Evolutionary conservation across 2,888 invertebrate species (phyloP).

Genomic region (Drosophila vallismaia): DNA sequence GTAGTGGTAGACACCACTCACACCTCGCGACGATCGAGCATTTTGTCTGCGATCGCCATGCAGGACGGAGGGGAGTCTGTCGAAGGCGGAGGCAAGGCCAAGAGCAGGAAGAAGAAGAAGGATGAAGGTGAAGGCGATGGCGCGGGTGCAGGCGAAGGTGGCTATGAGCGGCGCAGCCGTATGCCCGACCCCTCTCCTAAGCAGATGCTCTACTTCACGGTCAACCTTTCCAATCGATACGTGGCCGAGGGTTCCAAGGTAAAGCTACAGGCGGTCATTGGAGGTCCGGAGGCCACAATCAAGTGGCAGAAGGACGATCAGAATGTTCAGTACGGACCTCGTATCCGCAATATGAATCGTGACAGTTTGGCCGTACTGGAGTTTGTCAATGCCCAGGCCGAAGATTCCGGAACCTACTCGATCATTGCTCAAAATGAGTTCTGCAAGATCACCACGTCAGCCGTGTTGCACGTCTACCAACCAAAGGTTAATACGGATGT

Average conservation of each 20-base stretch:
- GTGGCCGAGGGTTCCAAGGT: slow-evolving; percentile 88
- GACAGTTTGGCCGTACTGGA: slow-evolving; percentile 91
- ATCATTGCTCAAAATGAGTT: slow-evolving; percentile 90
- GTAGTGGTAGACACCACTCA: slow-evolving; percentile 85
- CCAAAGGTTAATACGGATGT: slow-evolving; percentile 85
- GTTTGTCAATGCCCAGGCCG: slow-evolving; percentile 87
- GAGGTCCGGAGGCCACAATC: slow-evolving; percentile 89
- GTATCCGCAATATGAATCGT: slow-evolving; percentile 82
- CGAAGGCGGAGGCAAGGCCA: slow-evolving; percentile 57
- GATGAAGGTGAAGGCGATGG: slow-evolving; percentile 77
- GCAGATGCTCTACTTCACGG: slow-evolving; percentile 82
- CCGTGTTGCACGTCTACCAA: slow-evolving; percentile 89
- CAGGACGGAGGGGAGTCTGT: slow-evolving; percentile 64
- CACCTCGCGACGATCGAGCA: slow-evolving; percentile 82
- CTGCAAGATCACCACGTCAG: slow-evolving; percentile 89
- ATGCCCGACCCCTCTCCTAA: slow-evolving; percentile 84
- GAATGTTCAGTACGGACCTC: slow-evolving; percentile 82
- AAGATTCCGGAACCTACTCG: slow-evolving; percentile 91
- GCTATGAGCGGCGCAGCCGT: slow-evolving; percentile 85
- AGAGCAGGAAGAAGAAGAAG: slow-evolving; percentile 71
- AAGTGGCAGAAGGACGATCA: slow-evolving; percentile 90
- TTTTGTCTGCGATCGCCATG: slow-evolving; percentile 69
- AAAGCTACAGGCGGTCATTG: slow-evolving; percentile 91
- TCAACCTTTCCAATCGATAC: slow-evolving; percentile 82
- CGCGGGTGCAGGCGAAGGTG: slow-evolving; percentile 78